phyloP scores from a whole-genome alignment of 2,113 vertebrate genomes.

The Centrocercus urophasianus region DNA sequence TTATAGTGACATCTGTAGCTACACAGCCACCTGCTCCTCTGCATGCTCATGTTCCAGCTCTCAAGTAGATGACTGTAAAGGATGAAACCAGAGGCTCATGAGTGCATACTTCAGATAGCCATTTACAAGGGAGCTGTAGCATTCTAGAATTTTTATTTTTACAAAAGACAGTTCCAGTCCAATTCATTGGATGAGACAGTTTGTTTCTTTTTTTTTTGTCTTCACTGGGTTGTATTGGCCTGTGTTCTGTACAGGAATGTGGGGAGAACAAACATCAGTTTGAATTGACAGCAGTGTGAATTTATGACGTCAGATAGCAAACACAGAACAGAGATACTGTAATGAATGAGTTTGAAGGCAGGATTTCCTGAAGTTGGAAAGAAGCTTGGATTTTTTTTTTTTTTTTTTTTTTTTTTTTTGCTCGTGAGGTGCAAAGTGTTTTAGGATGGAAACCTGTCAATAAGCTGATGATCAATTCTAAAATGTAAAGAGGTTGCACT shows the following conservation, averaged over 20 bases:
- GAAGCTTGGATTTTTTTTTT: not conserved
- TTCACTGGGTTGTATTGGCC: not conserved
- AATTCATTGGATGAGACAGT: not conserved
- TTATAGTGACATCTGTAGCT: conserved; percentile 40
- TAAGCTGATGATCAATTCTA: not conserved
- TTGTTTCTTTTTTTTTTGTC: not conserved
- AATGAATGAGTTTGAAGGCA: not conserved
- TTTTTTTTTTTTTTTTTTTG: not conserved
- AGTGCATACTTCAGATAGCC: not conserved
- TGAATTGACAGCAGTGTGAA: not conserved
- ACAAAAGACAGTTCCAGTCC: not conserved
- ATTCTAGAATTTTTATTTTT: not conserved
- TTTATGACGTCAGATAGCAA: not conserved
- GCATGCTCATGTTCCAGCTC: not conserved
- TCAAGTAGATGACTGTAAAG: not conserved
- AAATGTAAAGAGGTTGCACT: not conserved
- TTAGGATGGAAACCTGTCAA: not conserved
- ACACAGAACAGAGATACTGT: not conserved
- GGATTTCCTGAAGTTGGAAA: not conserved
- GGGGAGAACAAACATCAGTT: not conserved
- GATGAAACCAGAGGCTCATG: conserved; percentile 7
- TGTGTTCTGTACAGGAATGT: not conserved
- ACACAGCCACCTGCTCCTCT: conserved; percentile 29
- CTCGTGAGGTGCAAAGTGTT: not conserved
- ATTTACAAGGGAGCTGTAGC: not conserved